A percentile compares a stretch with the other conserved stretches of the same genome.
Evolutionary conservation across 2,797 vertebrate species (phyloP).

Genomic region (Orientallactaga sibirica): DNA sequence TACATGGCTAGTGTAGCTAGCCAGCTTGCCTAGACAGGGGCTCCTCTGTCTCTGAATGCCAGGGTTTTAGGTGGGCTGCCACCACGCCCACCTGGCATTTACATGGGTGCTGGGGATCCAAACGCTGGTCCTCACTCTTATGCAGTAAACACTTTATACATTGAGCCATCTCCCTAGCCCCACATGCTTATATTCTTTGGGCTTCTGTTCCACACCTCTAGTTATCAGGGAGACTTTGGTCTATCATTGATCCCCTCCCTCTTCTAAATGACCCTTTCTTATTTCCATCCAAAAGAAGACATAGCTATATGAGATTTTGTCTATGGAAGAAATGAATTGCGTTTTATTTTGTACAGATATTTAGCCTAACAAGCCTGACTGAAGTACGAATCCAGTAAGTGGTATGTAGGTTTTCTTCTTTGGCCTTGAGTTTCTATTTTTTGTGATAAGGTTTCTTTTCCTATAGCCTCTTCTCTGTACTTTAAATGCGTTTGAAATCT

Average conservation of each 20-base stretch:
- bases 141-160: too few relatives aligned
- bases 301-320: conserved; percentile 13
- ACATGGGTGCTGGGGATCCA: too few relatives aligned
- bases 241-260: background rate
- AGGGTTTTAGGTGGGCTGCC: too few relatives aligned
- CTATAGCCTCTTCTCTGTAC: background rate
- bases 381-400: background rate
- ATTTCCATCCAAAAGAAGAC: conserved; percentile 31
- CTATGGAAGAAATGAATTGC: conserved; percentile 35
- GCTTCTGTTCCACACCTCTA: background rate
- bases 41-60: too few relatives aligned
- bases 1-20: too few relatives aligned
- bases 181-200: conserved; percentile 16
- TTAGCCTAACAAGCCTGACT: conserved; percentile 22
- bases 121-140: too few relatives aligned
- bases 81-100: too few relatives aligned
- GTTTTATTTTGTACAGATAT: conserved; percentile 34
- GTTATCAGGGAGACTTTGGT: conserved; percentile 26
- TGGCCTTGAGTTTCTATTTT: conserved; percentile 11
- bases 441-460: background rate
- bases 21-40: too few relatives aligned
- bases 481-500: conserved; percentile 38
- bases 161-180: too few relatives aligned
- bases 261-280: conserved; percentile 19
- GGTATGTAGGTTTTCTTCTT: conserved; percentile 35